phyloP scores from a whole-genome alignment of 2,888 invertebrate genomes.

The Drosophila diplacantha region DNA sequence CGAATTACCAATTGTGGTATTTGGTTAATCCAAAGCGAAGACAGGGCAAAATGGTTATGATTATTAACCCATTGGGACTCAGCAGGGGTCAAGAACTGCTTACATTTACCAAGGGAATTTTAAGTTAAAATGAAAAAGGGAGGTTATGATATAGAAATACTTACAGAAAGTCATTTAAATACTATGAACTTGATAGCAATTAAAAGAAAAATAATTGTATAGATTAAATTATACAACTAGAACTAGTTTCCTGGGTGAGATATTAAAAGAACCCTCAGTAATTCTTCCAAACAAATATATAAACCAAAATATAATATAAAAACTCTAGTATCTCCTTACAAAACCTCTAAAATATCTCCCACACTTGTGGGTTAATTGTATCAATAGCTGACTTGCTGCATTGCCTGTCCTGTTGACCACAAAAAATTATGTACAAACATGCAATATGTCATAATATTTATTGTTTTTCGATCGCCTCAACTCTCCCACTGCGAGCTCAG shows the following conservation, averaged over 20 bases:
- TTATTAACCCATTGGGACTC: slow-evolving; percentile 30
- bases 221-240: too few species aligned
- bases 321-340: neutral
- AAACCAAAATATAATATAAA: neutral
- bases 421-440: slow-evolving; percentile 64
- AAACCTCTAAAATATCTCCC: neutral
- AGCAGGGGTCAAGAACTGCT: slow-evolving; percentile 44
- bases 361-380: slow-evolving; percentile 18
- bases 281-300: neutral
- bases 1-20: slow-evolving; percentile 57
- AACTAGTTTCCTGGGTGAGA: neutral
- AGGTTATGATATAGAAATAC: neutral
- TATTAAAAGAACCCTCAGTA: neutral
- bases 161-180: neutral
- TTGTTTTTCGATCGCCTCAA: slow-evolving; percentile 28
- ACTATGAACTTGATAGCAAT: too few species aligned
- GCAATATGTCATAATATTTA: slow-evolving; percentile 67
- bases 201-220: too few species aligned
- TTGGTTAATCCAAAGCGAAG: slow-evolving; percentile 33
- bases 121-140: neutral
- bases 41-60: slow-evolving; percentile 7
- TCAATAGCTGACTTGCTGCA: slow-evolving; percentile 18
- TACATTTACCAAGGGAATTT: neutral
- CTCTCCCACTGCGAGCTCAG: neutral
- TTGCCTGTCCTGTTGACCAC: slow-evolving; percentile 47